phyloP scores from a whole-genome alignment of 2,113 vertebrate species.

The Lagopus leucura region DNA sequence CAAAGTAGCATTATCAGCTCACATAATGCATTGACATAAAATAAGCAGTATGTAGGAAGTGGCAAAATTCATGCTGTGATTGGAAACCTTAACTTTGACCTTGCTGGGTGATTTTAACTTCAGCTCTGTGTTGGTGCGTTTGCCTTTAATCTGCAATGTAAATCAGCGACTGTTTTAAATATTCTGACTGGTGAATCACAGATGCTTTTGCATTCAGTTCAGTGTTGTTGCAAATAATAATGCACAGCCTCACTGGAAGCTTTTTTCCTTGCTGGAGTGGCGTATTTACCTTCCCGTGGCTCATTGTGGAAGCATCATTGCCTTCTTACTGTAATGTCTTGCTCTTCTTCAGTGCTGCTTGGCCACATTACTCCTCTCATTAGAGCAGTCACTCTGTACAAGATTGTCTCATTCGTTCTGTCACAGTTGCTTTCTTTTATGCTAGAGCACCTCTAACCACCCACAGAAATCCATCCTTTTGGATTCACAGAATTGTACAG shows the following conservation, averaged over 20 bases:
- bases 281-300: background rate
- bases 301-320: background rate
- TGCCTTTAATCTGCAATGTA: background rate
- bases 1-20: accelerated
- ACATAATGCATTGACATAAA: background rate
- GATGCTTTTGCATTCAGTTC: background rate
- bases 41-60: accelerated
- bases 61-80: accelerated
- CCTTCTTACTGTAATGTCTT: background rate
- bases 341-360: background rate
- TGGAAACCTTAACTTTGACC: background rate
- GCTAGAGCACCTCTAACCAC: background rate
- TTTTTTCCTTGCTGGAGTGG: background rate
- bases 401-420: background rate
- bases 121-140: background rate
- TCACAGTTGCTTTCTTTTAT: background rate
- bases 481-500: background rate
- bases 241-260: background rate
- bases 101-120: background rate
- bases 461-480: background rate
- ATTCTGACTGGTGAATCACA: background rate
- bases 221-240: background rate
- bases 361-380: background rate
- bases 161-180: background rate
- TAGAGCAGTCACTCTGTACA: background rate